Percentiles rank a stretch among this genome's conserved stretches.
phyloP scores from a whole-genome alignment of 1,140 invertebrate species.

The Mizuhopecten yessoensis region DNA sequence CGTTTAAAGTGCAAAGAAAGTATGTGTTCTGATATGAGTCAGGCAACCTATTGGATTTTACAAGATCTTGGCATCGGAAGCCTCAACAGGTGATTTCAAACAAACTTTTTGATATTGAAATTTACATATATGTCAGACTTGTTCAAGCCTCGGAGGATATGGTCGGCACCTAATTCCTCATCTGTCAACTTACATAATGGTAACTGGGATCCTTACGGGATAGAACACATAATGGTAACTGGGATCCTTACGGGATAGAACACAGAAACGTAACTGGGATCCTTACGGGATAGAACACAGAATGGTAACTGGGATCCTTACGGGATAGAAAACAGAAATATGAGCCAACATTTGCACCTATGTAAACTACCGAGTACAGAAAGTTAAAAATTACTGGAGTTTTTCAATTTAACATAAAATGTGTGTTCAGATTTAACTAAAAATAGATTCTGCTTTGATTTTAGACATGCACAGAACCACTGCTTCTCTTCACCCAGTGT shows the following conservation, averaged over 20 bases:
- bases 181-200: too few relatives aligned
- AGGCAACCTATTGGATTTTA: not conserved
- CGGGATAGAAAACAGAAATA: too few relatives aligned
- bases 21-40: not conserved
- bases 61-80: not conserved
- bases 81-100: constrained; percentile 4
- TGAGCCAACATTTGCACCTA: not conserved
- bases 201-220: too few relatives aligned
- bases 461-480: not conserved
- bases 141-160: too few relatives aligned
- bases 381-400: constrained; percentile 2
- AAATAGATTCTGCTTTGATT: not conserved
- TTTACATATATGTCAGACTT: not conserved
- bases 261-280: too few relatives aligned
- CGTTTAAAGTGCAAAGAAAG: not conserved
- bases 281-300: too few relatives aligned
- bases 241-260: too few relatives aligned
- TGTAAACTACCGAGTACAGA: not conserved
- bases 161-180: too few relatives aligned
- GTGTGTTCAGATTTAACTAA: not conserved
- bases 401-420: not conserved
- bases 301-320: too few relatives aligned
- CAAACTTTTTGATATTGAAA: constrained; percentile 2
- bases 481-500: not conserved
- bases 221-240: too few relatives aligned